Percentiles rank a stretch among this genome's conserved stretches.
Evolutionary conservation across 2,888 invertebrate species (phyloP).

Genomic region (Nycteola revayana): DNA sequence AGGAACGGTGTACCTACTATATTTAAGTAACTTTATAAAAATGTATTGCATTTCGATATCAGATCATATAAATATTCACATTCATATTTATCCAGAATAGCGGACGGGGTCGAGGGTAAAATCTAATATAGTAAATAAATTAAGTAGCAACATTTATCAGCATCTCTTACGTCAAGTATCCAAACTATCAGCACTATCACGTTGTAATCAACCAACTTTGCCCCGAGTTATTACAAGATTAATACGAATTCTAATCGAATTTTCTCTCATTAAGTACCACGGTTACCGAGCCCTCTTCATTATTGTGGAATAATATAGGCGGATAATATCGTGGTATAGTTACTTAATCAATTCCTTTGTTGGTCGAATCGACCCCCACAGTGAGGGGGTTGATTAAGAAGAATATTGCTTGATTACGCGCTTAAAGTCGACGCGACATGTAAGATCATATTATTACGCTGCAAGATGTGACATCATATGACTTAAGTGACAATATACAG

Average conservation of each 20-base stretch:
- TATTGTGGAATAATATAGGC: conserved; percentile 76
- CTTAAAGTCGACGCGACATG: conserved; percentile 67
- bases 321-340: conserved; percentile 80
- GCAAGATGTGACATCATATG: conserved; percentile 34
- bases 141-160: conserved; percentile 7
- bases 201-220: conserved; percentile 64
- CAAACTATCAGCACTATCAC: conserved; percentile 33
- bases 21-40: no score
- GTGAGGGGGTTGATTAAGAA: conserved; percentile 81
- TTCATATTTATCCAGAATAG: no score
- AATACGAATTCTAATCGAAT: conserved; percentile 81
- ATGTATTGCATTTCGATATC: no score
- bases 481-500: no score
- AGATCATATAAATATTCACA: no score
- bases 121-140: no score
- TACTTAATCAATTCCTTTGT: conserved; percentile 82
- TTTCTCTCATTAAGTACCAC: conserved; percentile 80
- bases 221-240: conserved; percentile 71
- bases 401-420: conserved; percentile 81
- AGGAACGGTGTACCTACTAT: no score
- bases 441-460: conserved; percentile 25
- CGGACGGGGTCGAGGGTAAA: no score
- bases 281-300: conserved; percentile 79
- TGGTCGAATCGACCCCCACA: conserved; percentile 75
- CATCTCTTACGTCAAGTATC: conserved; percentile 31